phyloP scores from a whole-genome alignment of 2,113 vertebrate species.

The Nothoprocta pentlandii region DNA sequence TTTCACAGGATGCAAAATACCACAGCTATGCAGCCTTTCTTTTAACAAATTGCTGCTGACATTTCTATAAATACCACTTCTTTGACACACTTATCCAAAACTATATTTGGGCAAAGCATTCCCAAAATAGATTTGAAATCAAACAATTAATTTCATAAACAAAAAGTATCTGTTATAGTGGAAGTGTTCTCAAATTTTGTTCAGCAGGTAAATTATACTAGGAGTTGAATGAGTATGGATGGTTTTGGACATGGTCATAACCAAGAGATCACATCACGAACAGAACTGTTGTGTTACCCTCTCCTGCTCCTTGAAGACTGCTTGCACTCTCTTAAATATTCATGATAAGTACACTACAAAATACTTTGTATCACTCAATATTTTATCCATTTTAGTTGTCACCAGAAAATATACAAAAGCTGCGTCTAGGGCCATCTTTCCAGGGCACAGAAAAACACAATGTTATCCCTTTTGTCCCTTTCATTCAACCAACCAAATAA shows the following conservation, averaged over 20 bases:
- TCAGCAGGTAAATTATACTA: neutral
- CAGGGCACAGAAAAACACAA: neutral
- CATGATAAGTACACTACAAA: neutral
- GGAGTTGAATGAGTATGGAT: neutral
- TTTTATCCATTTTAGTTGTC: neutral
- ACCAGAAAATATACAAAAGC: neutral
- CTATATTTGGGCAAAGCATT: neutral
- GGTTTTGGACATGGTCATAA: neutral
- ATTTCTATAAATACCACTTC: neutral
- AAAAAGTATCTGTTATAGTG: neutral
- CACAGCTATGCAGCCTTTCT: neutral
- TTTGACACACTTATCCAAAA: neutral
- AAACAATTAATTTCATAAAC: neutral
- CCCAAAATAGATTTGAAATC: neutral
- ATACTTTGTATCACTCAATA: neutral
- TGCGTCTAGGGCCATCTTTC: neutral
- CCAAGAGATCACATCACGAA: neutral
- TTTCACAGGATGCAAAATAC: neutral
- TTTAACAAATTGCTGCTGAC: neutral
- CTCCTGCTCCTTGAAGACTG: neutral
- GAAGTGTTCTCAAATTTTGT: neutral
- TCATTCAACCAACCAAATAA: conserved; percentile 6
- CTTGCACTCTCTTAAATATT: neutral
- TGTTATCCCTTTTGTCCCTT: neutral
- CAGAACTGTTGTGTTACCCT: neutral